These are phyloP conservation scores for Seira musarum DNA, from an alignment of 2,888 invertebrate species.

Conservation along the genomic window DNA sequence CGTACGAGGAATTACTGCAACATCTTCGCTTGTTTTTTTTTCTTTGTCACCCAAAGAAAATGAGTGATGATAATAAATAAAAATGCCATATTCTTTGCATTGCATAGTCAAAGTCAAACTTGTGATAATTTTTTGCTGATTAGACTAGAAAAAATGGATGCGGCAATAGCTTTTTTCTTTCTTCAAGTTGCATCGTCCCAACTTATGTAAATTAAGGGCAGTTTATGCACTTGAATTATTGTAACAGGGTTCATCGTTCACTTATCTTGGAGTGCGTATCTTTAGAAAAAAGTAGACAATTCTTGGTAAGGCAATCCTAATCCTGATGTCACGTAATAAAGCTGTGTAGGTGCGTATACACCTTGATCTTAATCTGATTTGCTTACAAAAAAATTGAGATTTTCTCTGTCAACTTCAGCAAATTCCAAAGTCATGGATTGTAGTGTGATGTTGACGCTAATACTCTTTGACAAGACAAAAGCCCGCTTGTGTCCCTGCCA, in stretches of 20 bases:
- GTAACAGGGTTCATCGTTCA: conserved; percentile 35
- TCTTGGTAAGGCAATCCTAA: neutral
- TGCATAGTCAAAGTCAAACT: neutral
- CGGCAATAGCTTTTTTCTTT: conserved; percentile 39
- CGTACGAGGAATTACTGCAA: neutral
- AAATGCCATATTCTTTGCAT: neutral
- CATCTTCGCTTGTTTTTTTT: neutral
- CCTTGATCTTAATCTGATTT: neutral
- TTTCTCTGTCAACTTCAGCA: neutral
- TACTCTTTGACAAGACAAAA: neutral
- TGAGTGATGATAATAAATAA: neutral
- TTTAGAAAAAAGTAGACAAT: neutral
- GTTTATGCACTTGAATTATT: conserved; percentile 46
- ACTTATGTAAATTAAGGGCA: conserved; percentile 50
- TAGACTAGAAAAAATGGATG: conserved; percentile 28
- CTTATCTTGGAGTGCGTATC: conserved; percentile 16
- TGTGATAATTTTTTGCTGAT: conserved; percentile 27
- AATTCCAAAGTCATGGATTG: neutral
- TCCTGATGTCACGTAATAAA: neutral
- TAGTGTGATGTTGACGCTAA: neutral
- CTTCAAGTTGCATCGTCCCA: conserved; percentile 7
- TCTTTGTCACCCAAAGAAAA: neutral
- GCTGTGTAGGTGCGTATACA: neutral
- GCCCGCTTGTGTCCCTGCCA: neutral
- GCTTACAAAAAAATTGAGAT: neutral